Percentiles rank a stretch among this genome's conserved stretches.
Evolutionary conservation across 2,113 vertebrate species (phyloP).

Genomic region (Oriolus oriolus): DNA sequence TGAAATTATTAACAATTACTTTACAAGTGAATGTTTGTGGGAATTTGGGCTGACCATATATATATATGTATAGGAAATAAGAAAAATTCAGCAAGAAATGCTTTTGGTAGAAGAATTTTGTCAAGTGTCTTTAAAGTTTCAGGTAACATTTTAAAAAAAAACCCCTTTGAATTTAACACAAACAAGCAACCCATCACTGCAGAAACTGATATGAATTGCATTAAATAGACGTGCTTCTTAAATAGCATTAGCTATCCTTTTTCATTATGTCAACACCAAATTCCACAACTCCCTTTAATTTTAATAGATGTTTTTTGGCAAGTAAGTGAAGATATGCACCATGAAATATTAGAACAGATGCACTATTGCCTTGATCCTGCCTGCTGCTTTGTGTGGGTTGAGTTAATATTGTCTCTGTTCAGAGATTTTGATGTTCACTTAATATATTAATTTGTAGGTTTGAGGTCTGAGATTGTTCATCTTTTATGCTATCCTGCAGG

Average conservation of each 20-base stretch:
- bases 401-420: background rate
- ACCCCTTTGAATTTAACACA: background rate
- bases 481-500: background rate
- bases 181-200: background rate
- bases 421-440: background rate
- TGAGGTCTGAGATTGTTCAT: slow-evolving; percentile 8
- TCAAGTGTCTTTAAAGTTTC: background rate
- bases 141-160: background rate
- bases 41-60: background rate
- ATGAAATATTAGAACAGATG: background rate
- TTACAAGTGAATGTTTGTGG: background rate
- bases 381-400: slow-evolving; percentile 8
- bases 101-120: background rate
- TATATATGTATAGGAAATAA: background rate
- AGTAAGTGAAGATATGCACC: background rate
- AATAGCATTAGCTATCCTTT: background rate
- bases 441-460: slow-evolving; percentile 13
- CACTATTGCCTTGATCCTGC: background rate
- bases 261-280: background rate
- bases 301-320: background rate
- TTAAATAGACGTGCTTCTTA: background rate
- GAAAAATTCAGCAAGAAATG: background rate
- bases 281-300: background rate
- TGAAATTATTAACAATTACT: background rate
- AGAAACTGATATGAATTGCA: background rate